These are phyloP conservation scores for Megaleporinus macrocephalus DNA, from an alignment of 2,113 vertebrate species.

Conservation along the genomic window DNA sequence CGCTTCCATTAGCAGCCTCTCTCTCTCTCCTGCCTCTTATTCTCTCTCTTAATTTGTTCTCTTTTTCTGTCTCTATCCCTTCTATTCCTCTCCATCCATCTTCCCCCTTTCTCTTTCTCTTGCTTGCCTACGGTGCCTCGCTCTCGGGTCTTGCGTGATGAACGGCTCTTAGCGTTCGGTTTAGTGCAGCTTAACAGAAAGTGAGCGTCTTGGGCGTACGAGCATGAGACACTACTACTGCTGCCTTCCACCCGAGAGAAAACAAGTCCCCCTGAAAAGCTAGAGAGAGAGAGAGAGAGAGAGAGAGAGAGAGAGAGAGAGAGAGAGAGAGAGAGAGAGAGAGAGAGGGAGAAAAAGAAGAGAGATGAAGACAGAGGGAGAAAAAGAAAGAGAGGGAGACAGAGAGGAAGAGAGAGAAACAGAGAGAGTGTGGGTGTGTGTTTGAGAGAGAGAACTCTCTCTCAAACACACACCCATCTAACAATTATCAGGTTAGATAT, in stretches of 20 bases:
- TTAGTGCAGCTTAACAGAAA: not conserved
- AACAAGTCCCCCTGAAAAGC: not conserved
- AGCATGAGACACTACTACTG: not conserved
- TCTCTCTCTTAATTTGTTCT: not conserved
- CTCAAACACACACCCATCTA: too few species aligned
- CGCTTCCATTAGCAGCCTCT: not conserved
- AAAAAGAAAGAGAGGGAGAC: too few species aligned
- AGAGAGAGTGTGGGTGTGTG: too few species aligned
- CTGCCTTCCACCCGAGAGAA: not conserved
- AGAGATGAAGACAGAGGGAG: too few species aligned
- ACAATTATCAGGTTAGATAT: too few species aligned
- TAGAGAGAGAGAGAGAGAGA: not conserved
- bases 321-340: too few species aligned
- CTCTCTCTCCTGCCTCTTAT: not conserved
- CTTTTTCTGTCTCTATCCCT: not conserved
- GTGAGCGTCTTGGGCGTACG: not conserved
- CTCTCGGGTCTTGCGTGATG: not conserved
- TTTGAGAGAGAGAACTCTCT: too few species aligned
- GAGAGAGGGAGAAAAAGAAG: too few species aligned
- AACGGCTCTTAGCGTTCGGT: not conserved
- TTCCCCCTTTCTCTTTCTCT: not conserved
- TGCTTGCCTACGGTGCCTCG: not conserved
- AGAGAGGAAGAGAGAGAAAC: too few species aligned
- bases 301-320: not conserved
- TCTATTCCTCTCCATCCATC: not conserved